Evolutionary conservation across 30 jellyfish, hydroid and myxozoan genomes (phyloP), one percentile per base, ranked within the genome.

Genomic region (Aurelia sp.): DNA sequence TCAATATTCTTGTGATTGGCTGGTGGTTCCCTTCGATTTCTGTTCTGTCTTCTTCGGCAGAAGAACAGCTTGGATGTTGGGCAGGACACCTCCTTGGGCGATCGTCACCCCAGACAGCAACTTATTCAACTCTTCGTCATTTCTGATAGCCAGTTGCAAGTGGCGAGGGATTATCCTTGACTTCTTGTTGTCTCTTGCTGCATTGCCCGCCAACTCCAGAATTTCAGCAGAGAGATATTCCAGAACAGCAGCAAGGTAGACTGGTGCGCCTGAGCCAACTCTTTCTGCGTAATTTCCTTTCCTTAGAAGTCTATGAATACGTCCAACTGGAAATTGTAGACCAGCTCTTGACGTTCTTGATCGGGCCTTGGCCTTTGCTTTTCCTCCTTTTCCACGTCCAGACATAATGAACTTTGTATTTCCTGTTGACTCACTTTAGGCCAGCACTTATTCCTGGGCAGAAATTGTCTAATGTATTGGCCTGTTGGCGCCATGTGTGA

Each of bases 241-340:
- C 22, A 95, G 78, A 2, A 90, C 99, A 50, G 99, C 99, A 30
- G 99, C 99, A 76, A 93, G 50, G 82, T 93, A 93, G 62, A 93
- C 99, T 5, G 99, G 99, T 0, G 99, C 99, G n/a, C 97, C 97
- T 50, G 96, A 77, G 7, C 99, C 99, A 52, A 93, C 90, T 48
- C 99, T 62, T 47, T 83, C 86, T 27, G 97, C 99, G 58, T 88
- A 93, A 63, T 89, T 91, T 2, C 99, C 99, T 41, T 76, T 84
- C 81, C 96, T 78, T 53, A 93, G 57, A 30, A 87, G 82, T 63
- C 99, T 79, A 71, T 93, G 99, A 51, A 93, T 65, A 13, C 99
- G 81, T 21, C 99, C 99, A 22, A 93, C 99, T 16, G 99, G 99
- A 69, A 93, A 93, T 71, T 93, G 99, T 1, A 93, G 96, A 4